phyloP scores from a whole-genome alignment of 2,888 invertebrate species.

The Ochropleura leucogaster region DNA sequence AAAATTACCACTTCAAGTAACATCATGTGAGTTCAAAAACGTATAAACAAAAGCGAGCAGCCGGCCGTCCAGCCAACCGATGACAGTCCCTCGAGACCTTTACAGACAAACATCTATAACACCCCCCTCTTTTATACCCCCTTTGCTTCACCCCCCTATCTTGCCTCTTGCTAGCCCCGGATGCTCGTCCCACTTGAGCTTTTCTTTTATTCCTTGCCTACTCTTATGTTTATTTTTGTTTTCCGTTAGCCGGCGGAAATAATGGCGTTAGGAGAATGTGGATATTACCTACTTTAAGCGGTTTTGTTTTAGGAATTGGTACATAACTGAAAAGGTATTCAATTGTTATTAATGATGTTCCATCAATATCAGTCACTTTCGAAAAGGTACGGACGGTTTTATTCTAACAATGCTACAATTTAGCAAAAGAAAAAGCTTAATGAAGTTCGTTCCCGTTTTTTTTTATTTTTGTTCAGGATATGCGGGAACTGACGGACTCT shows the following conservation, averaged over 20 bases:
- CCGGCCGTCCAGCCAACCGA: constrained; percentile 72
- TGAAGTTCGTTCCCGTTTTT: background rate
- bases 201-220: constrained; percentile 89
- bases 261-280: constrained; percentile 80
- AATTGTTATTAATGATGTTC: background rate
- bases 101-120: constrained; percentile 67
- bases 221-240: constrained; percentile 90
- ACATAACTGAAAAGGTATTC: background rate
- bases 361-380: background rate
- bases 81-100: constrained; percentile 72
- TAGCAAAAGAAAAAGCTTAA: background rate
- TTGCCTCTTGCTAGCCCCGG: constrained; percentile 77
- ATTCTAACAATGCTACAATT: background rate
- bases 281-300: constrained; percentile 62
- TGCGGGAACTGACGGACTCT: background rate
- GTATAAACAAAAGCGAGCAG: constrained; percentile 84
- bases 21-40: constrained; percentile 79
- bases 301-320: constrained; percentile 8
- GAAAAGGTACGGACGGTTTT: background rate
- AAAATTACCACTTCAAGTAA: constrained; percentile 71
- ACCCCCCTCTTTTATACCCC: constrained; percentile 64
- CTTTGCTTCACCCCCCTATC: constrained; percentile 60
- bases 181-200: constrained; percentile 88
- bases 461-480: background rate
- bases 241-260: constrained; percentile 88